A percentile compares a stretch with the other conserved stretches of the same genome.
Evolutionary conservation across 2,797 vertebrate genomes (phyloP).

Genomic region (Darevskia nairensis): DNA sequence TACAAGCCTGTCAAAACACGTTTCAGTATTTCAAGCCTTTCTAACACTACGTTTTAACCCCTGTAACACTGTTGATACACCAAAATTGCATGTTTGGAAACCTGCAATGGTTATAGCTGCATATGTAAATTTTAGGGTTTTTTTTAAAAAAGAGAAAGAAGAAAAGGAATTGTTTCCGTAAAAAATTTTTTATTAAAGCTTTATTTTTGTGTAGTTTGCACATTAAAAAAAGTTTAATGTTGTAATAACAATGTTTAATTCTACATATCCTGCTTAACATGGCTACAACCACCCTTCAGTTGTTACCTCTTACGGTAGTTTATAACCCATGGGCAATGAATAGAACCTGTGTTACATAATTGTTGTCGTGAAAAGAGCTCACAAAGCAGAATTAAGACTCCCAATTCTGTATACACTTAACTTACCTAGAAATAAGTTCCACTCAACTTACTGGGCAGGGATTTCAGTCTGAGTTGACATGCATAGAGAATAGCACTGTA

Average conservation of each 20-base stretch:
- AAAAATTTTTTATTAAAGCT: constrained; percentile 45
- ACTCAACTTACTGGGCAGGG: neutral
- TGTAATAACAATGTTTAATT: constrained; percentile 27
- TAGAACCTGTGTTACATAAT: neutral
- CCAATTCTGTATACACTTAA: neutral
- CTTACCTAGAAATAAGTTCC: neutral
- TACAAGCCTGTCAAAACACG: constrained; percentile 17
- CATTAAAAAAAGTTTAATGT: constrained; percentile 45
- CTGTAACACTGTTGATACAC: constrained; percentile 31
- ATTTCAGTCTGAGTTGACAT: neutral
- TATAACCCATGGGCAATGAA: too few relatives aligned
- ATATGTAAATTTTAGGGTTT: constrained; percentile 39
- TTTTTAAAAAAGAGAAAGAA: neutral
- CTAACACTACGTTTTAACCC: constrained; percentile 42
- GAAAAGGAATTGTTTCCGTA: constrained; percentile 24
- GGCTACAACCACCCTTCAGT: neutral
- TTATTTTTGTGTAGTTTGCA: constrained; percentile 52
- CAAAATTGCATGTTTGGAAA: constrained; percentile 43
- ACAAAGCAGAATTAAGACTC: neutral
- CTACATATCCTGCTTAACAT: neutral
- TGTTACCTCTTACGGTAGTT: neutral
- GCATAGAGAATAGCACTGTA: neutral
- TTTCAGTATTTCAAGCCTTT: constrained; percentile 27
- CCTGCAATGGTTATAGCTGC: constrained; percentile 33
- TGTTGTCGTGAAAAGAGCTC: too few relatives aligned